Base-by-base conservation (phyloP, 2,888 invertebrate species). In the Drosophila macrothrix region DNA sequence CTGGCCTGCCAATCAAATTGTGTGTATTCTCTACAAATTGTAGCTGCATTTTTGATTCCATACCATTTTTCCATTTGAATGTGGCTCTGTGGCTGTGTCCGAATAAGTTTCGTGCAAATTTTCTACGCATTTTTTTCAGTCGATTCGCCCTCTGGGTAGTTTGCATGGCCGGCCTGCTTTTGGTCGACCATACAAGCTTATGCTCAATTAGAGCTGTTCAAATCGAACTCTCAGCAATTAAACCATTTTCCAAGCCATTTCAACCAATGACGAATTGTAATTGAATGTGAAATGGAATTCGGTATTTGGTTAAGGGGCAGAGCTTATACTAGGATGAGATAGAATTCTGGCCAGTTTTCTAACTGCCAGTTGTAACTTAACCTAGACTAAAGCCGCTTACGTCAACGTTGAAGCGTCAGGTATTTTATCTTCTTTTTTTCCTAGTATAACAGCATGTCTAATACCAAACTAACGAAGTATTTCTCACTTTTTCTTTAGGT, bases 361-460 rank as follows among this genome's bases (percentile, higher is more conserved):
- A 37, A 64, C 49, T 70, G 28, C 31, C 59, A 54, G 35, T 55
- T 75, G 86, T 84, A 73, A 85, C 90, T 80, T 88, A 91, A 88
- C 90, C 88, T 90, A 88, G 74, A 76, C 72, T 71, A 90, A 88
- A 88, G 91, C 91, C 73, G 91, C 88, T 88, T 88, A 90, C 59
- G 86, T 85, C 81, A 81, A 78, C 78, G 68, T 61, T 64, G 41
- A 43, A 61, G 68, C 73, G 70, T 73, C 73, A 67, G 70, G 80
- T 72, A 67, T 65, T 82, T 71, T 49, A 74, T 49, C 25, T 22
- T 37, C 52, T 41, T 35, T 35, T 41, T 46, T 68, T 37, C 25
- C 63, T 35, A 25, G 25, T 25, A 39, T 9, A 29, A 28, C 31
- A 35, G 33, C 25, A 37, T 52, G 64, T 37, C 67, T 54, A 59